Conservation (phyloP, 1,140 invertebrate species). For the Sinonovacula constricta region DNA sequence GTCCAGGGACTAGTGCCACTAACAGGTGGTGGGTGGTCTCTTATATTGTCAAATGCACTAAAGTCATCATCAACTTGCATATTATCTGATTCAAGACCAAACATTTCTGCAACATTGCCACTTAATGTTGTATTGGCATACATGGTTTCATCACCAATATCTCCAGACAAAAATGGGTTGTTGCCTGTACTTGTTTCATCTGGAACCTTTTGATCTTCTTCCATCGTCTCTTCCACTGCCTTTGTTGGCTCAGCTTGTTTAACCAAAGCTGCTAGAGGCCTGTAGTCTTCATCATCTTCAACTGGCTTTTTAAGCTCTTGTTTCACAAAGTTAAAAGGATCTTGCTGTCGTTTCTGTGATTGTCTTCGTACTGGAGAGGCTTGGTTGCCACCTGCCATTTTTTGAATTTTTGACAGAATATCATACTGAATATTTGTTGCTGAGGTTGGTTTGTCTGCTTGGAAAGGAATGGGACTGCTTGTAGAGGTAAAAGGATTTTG, state of each 20-base stretch:
- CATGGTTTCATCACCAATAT: conserved; percentile 29
- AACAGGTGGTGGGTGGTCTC: neutral
- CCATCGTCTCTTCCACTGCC: neutral
- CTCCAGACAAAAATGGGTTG: conserved; percentile 50
- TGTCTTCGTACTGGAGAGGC: conserved; percentile 20
- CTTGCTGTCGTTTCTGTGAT: conserved; percentile 26
- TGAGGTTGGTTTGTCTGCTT: conserved; percentile 12
- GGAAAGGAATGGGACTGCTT: no score
- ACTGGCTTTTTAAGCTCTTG: conserved; percentile 19
- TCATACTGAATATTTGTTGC: conserved; percentile 33
- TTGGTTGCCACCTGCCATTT: conserved; percentile 19
- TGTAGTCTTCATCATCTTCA: conserved; percentile 37
- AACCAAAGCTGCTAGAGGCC: conserved; percentile 8
- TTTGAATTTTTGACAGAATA: conserved; percentile 44
- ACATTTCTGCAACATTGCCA: conserved; percentile 35
- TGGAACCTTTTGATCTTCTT: neutral
- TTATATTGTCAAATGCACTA: neutral
- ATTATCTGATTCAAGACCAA: conserved; percentile 43
- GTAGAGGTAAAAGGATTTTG: no score
- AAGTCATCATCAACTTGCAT: conserved; percentile 14
- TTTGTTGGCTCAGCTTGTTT: neutral
- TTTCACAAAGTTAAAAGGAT: conserved; percentile 47
- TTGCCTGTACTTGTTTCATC: conserved; percentile 11
- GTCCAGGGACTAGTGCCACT: neutral
- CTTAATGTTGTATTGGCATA: neutral